Evolutionary conservation across 2,888 invertebrate genomes (phyloP).

Genomic region (Apamea sordens): DNA sequence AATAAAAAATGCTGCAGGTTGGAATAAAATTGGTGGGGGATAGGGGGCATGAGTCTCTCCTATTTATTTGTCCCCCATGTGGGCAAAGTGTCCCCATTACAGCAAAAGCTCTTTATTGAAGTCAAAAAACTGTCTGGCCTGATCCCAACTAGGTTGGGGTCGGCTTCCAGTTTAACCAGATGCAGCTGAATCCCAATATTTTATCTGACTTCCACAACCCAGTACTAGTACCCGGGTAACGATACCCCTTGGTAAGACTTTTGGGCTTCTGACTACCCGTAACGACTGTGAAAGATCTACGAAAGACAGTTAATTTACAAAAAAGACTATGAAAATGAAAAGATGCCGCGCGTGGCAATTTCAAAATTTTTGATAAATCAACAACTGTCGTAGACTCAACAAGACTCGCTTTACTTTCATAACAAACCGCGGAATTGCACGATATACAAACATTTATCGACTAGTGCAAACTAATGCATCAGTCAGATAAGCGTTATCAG

Average conservation of each 20-base stretch:
- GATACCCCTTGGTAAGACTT: neutral
- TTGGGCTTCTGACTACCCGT: neutral
- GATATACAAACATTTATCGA: constrained; percentile 38
- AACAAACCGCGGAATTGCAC: constrained; percentile 33
- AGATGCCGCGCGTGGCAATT: neutral
- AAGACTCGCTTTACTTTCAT: constrained; percentile 7
- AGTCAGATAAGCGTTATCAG: constrained; percentile 37
- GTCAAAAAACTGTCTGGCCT: neutral
- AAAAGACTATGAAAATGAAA: neutral
- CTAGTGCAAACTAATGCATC: constrained; percentile 41
- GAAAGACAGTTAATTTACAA: neutral
- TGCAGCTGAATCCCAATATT: neutral
- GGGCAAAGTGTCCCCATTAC: neutral
- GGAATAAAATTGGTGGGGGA: too few species aligned
- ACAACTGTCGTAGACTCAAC: constrained; percentile 16
- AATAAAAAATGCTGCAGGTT: neutral
- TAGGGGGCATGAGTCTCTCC: neutral
- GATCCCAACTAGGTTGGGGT: neutral
- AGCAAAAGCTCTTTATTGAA: neutral
- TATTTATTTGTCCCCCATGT: neutral
- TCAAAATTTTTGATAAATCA: neutral
- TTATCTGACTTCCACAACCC: neutral
- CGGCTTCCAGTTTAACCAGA: neutral
- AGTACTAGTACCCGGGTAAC: neutral
- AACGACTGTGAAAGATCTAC: neutral